Conservation (phyloP, 2,797 vertebrate genomes). For the Eulemur mongoz region DNA sequence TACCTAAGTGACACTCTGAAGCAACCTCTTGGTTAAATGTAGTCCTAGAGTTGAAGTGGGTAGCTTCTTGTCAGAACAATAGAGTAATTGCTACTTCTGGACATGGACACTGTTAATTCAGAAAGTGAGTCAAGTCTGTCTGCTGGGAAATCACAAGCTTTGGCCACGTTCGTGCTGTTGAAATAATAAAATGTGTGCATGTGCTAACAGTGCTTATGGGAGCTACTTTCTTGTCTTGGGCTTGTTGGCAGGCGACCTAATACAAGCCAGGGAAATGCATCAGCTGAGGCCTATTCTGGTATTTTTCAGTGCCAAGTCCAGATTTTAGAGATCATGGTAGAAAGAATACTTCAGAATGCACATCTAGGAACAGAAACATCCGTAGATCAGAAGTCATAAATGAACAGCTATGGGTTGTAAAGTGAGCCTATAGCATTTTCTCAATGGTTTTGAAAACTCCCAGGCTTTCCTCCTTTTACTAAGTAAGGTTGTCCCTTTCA, state of each 20-base stretch:
- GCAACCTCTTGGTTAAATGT: conserved; percentile 49
- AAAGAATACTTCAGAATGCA: conserved; percentile 16
- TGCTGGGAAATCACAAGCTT: conserved; percentile 65
- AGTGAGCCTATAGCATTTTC: conserved; percentile 9
- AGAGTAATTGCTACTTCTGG: conserved; percentile 64
- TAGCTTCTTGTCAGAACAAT: conserved; percentile 66
- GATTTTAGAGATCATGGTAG: conserved; percentile 9
- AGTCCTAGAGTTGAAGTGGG: conserved; percentile 35
- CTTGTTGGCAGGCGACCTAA: conserved; percentile 57
- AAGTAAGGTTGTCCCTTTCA: conserved; percentile 41
- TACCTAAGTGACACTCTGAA: conserved; percentile 30
- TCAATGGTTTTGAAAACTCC: conserved; percentile 16
- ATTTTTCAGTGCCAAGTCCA: conserved; percentile 4
- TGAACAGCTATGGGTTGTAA: neutral
- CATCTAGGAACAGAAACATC: conserved; percentile 18
- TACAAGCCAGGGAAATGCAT: neutral
- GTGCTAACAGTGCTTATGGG: conserved; percentile 20
- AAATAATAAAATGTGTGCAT: conserved; percentile 29
- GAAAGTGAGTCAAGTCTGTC: conserved; percentile 61
- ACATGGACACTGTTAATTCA: conserved; percentile 65
- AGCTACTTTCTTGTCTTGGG: conserved; percentile 50
- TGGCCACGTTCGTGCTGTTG: neutral
- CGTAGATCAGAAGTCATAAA: conserved; percentile 38
- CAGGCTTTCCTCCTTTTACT: neutral
- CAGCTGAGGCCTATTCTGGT: neutral